Evolutionary conservation across 92 coral and sea anemone genomes (phyloP).

Genomic region (Micromussa lordhowensis): DNA sequence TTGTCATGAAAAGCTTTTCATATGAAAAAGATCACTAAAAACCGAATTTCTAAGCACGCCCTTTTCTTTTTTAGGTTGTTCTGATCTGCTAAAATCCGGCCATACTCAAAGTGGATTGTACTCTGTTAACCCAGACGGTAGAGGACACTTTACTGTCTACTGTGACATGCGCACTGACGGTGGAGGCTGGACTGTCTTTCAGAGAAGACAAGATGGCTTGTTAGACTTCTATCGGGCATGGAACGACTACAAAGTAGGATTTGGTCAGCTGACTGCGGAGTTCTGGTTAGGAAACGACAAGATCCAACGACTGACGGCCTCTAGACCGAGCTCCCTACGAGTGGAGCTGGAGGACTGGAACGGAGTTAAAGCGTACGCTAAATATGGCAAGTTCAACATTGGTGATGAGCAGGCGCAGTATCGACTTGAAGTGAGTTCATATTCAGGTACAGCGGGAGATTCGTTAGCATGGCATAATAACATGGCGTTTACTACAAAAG

Average conservation of each 20-base stretch:
- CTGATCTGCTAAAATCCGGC: slow-evolving; percentile 23
- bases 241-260: slow-evolving; percentile 61
- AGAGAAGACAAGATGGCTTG: slow-evolving; percentile 72
- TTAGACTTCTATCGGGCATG: slow-evolving; percentile 59
- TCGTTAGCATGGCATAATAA: slow-evolving; percentile 38
- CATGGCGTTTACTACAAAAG: neutral
- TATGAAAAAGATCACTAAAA: too few species aligned
- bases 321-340: slow-evolving; percentile 47
- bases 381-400: slow-evolving; percentile 60
- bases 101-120: slow-evolving; percentile 40
- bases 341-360: slow-evolving; percentile 65
- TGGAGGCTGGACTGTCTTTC: slow-evolving; percentile 72
- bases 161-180: slow-evolving; percentile 72
- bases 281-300: slow-evolving; percentile 67
- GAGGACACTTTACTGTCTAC: slow-evolving; percentile 64
- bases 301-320: slow-evolving; percentile 61
- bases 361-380: slow-evolving; percentile 46
- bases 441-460: slow-evolving; percentile 75
- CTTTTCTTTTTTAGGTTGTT: neutral
- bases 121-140: slow-evolving; percentile 56
- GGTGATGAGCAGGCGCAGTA: slow-evolving; percentile 62
- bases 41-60: too few species aligned
- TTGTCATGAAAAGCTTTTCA: too few species aligned
- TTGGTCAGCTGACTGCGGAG: slow-evolving; percentile 63
- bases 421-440: slow-evolving; percentile 62